Percentiles rank a stretch among this genome's conserved stretches.
These are phyloP conservation scores for Eulemur albifrons DNA, from an alignment of 2,797 vertebrate genomes.

Conservation along the genomic window DNA sequence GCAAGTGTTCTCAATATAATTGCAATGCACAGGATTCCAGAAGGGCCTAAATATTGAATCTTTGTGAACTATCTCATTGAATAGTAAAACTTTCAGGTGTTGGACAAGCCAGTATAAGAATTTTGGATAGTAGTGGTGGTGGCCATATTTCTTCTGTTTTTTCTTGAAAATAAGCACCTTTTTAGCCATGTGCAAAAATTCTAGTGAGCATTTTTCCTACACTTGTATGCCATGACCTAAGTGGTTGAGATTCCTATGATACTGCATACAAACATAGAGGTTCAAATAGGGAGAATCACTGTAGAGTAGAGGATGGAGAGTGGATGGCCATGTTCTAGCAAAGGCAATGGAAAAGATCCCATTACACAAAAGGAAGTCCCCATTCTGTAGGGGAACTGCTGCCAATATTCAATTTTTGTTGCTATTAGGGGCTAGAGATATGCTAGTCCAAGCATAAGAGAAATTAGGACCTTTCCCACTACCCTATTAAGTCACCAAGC, in stretches of 20 bases:
- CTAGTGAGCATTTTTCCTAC: neutral
- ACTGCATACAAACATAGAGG: neutral
- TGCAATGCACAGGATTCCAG: neutral
- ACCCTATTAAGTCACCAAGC: neutral
- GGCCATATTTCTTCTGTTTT: neutral
- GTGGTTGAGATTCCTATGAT: neutral
- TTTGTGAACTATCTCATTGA: neutral
- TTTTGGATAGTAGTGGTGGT: neutral
- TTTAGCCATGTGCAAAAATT: neutral
- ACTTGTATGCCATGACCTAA: neutral
- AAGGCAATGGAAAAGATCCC: neutral
- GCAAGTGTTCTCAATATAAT: neutral
- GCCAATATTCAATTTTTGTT: neutral
- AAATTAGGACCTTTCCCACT: neutral
- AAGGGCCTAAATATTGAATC: neutral
- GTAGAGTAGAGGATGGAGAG: neutral
- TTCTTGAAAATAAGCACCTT: neutral
- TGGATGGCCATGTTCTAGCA: neutral
- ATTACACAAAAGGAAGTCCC: neutral
- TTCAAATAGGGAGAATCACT: neutral
- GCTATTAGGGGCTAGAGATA: neutral
- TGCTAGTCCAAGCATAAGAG: neutral
- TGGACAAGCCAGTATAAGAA: neutral
- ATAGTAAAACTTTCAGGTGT: neutral
- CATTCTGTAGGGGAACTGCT: neutral